phyloP scores from a whole-genome alignment of 2,888 invertebrate species.

The Harpalus rufipes region DNA sequence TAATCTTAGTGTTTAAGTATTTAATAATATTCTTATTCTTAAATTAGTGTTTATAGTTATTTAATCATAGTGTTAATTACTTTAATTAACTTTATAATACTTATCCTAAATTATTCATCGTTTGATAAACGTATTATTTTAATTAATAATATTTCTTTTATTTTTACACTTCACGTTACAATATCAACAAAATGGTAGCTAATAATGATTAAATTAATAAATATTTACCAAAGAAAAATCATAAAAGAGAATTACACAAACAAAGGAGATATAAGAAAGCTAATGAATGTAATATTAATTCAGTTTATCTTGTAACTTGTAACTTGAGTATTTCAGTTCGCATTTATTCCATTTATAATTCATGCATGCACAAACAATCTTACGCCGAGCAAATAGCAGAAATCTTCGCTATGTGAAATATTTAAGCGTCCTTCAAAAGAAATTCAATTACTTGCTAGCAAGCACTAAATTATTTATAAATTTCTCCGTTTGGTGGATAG shows the following conservation, averaged over 20 bases:
- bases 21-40: too few species aligned
- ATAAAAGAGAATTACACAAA: not conserved
- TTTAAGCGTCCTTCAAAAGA: not conserved
- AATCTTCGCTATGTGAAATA: not conserved
- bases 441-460: not conserved
- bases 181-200: not conserved
- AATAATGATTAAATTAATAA: not conserved
- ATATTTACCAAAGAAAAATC: not conserved
- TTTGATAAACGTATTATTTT: too few species aligned
- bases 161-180: too few species aligned
- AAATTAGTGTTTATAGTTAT: too few species aligned
- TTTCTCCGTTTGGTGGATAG: not conserved
- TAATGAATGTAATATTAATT: conserved; percentile 1
- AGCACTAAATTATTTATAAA: not conserved
- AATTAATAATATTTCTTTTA: too few species aligned
- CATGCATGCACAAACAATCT: not conserved
- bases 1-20: too few species aligned
- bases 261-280: not conserved
- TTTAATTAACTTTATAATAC: too few species aligned
- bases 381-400: not conserved
- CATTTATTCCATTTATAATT: not conserved
- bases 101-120: too few species aligned
- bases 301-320: not conserved
- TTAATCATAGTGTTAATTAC: too few species aligned
- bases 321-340: not conserved